A percentile compares a stretch with the other conserved stretches of the same genome.
phyloP scores from a whole-genome alignment of 2,113 vertebrate species.

The Phalacrocorax brasilianus region DNA sequence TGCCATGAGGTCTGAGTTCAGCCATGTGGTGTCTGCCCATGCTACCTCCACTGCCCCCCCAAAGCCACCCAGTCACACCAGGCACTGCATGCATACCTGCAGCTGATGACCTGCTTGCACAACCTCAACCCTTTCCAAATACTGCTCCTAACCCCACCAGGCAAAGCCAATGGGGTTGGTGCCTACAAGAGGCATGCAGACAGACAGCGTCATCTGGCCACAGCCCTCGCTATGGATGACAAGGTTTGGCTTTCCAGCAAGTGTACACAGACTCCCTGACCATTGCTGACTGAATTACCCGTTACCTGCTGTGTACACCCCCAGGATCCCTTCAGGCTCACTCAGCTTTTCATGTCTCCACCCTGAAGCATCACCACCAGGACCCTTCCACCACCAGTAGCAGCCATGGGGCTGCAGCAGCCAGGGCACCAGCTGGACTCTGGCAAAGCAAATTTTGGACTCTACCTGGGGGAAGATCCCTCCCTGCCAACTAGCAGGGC shows the following conservation, averaged over 20 bases:
- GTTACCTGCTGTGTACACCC: neutral
- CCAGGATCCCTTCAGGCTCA: neutral
- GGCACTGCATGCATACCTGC: fast-evolving
- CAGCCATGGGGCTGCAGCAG: neutral
- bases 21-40: neutral
- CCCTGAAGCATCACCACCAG: neutral
- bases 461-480: neutral
- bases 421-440: neutral
- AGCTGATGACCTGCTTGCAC: neutral
- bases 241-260: neutral
- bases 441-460: neutral
- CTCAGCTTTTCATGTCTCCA: neutral
- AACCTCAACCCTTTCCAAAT: neutral
- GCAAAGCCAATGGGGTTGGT: neutral
- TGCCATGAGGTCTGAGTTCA: fast-evolving
- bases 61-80: neutral
- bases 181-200: neutral
- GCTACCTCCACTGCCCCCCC: neutral
- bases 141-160: neutral
- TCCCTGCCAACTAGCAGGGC: neutral
- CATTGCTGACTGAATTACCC: fast-evolving
- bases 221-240: neutral
- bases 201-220: fast-evolving
- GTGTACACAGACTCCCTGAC: fast-evolving
- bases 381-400: neutral